Percentiles rank a stretch among this genome's conserved stretches.
These are phyloP conservation scores for Aleiodes alternator DNA, from an alignment of 2,888 invertebrate species.

Conservation along the genomic window DNA sequence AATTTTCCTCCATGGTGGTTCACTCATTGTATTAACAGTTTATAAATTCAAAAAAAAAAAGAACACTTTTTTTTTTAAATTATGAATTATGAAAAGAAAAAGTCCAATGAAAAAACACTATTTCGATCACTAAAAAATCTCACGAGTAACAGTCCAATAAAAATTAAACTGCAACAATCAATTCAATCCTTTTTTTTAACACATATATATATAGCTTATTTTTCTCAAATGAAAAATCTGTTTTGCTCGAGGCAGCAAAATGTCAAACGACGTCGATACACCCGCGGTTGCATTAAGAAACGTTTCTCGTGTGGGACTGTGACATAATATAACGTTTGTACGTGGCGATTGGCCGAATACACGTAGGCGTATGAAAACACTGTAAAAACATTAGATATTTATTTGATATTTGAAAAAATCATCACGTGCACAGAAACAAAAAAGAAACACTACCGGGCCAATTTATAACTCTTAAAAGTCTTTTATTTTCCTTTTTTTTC, in stretches of 20 bases:
- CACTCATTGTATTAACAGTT: slow-evolving; percentile 9
- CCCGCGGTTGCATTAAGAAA: slow-evolving; percentile 60
- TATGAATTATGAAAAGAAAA: neutral
- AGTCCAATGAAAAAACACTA: neutral
- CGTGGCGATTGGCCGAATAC: slow-evolving; percentile 39
- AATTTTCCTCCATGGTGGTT: neutral
- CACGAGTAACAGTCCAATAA: slow-evolving; percentile 18
- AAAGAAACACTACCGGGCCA: too few relatives aligned
- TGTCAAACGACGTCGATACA: slow-evolving; percentile 65
- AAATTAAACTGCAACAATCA: neutral
- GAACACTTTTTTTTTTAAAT: neutral
- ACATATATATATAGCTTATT: slow-evolving; percentile 20
- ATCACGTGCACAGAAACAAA: too few relatives aligned
- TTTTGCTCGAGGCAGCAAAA: slow-evolving; percentile 57
- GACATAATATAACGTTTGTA: slow-evolving; percentile 69
- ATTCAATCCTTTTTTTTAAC: slow-evolving; percentile 17
- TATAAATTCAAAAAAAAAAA: neutral
- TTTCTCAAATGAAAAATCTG: slow-evolving; percentile 37
- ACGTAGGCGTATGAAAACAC: slow-evolving; percentile 44
- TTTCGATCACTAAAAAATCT: neutral
- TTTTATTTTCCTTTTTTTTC: too few relatives aligned
- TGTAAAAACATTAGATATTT: slow-evolving; percentile 21
- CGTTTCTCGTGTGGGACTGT: slow-evolving; percentile 72
- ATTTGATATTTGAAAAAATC: too few relatives aligned
- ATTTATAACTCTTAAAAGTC: too few relatives aligned